Evolutionary conservation across 2,888 invertebrate species (phyloP), one percentile per base, ranked within the genome.

Genomic region (Celastrina argiolus): DNA sequence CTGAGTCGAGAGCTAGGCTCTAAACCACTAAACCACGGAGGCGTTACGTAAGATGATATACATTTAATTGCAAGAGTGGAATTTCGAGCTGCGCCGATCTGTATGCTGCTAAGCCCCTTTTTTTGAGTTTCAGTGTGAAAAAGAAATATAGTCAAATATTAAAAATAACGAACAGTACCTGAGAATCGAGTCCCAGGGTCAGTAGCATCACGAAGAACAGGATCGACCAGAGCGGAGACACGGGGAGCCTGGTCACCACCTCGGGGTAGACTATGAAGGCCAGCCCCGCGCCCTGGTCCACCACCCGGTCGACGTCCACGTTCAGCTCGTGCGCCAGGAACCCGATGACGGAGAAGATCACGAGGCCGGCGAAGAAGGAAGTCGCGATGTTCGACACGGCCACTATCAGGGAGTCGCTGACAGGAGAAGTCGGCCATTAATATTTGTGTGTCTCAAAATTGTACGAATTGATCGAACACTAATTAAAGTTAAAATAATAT

Each of bases 261-360:
- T 97, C 97, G 0, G 97, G 96, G 79, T 96, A 96, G n/a, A 96
- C 96, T 69, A 97, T 95, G 77, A 97, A 97, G 0, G 96, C 96
- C 71, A 97, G 83, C 6, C 96, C 96, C 18, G 96, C 94, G 1
- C 95, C 95, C 78, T 95, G 94, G 74, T 89, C 95, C n/a, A 95
- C 95, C 65, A 96, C 96, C 56, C 93, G 92, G 61, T 93, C 93
- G 1, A 96, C 95, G 6, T 76, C 78, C 3, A 95, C 94, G 59
- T 94, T 89, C 63, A 96, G 87, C 77, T 96, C 95, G 73, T 95
- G 94, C 0, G 96, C 96, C 76, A 96, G 88, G 83, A 95, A 96
- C 4, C 96, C 97, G 75, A 96, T 95, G 28, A 96, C 95, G 0
- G 96, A 95, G 81, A 96, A 96, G 76, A 96, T 95, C 3, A 96